Conservation (phyloP, 2,797 vertebrate genomes). For the Clamator glandarius region DNA sequence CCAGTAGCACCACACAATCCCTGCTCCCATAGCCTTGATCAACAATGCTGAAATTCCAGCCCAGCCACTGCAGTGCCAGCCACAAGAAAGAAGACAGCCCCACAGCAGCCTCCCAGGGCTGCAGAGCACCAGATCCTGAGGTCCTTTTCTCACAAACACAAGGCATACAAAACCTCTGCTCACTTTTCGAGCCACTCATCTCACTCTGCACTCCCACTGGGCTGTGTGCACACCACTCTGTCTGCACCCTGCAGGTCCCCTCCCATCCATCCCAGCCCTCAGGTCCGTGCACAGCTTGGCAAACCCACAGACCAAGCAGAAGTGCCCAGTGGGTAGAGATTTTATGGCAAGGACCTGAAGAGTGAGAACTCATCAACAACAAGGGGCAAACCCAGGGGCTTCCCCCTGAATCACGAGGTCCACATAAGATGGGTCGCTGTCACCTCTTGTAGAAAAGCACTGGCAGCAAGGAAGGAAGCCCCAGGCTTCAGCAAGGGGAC, state of each 20-base stretch:
- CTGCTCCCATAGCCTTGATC: neutral
- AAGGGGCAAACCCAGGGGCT: neutral
- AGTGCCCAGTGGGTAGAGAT: fast-evolving
- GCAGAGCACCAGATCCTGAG: neutral
- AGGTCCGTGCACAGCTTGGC: neutral
- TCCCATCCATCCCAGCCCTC: neutral
- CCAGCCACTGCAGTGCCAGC: neutral
- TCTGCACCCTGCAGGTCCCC: fast-evolving
- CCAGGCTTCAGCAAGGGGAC: neutral
- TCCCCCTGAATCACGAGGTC: fast-evolving
- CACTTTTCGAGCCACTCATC: fast-evolving
- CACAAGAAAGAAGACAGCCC: fast-evolving
- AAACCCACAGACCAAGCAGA: neutral
- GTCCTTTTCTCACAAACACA: neutral
- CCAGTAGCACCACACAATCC: neutral
- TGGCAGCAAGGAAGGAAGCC: neutral
- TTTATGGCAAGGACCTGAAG: neutral
- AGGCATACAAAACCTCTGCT: neutral
- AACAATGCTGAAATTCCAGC: fast-evolving
- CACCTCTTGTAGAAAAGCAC: neutral
- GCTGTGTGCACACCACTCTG: neutral
- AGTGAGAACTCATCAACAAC: neutral
- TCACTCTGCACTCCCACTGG: no score
- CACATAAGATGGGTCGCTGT: neutral
- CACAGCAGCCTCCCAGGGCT: neutral